Percentiles rank a stretch among this genome's conserved stretches.
Evolutionary conservation across 1,140 invertebrate species (phyloP).

Genomic region (Drosophila kikkawai): DNA sequence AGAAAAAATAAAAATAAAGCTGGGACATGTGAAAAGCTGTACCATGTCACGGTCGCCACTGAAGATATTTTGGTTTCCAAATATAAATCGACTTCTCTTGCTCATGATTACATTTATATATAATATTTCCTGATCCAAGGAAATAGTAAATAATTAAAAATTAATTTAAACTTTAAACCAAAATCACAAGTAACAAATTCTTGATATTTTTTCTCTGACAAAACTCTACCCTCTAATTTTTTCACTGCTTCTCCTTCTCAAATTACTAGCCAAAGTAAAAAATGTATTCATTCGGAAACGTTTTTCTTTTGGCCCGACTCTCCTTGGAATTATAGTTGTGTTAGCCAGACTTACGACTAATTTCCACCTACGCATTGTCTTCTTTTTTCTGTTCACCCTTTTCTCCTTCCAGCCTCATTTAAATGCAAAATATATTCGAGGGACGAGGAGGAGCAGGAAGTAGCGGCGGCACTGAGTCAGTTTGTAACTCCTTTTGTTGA

Average conservation of each 20-base stretch:
- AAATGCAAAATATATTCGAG: slow-evolving; percentile 75
- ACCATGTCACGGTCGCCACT: neutral
- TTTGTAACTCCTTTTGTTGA: slow-evolving; percentile 77
- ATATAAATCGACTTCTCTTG: too few relatives aligned
- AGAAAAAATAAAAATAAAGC: too few relatives aligned
- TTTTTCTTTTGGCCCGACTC: slow-evolving; percentile 20
- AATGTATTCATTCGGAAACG: slow-evolving; percentile 38
- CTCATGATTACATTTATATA: too few relatives aligned
- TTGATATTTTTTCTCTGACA: neutral
- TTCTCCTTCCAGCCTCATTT: slow-evolving; percentile 50
- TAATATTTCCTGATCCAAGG: too few relatives aligned
- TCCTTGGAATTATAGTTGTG: slow-evolving; percentile 61
- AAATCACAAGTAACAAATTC: neutral
- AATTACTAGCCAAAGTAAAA: neutral
- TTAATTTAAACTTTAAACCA: neutral
- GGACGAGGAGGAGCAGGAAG: slow-evolving; percentile 5
- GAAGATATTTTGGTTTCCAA: neutral
- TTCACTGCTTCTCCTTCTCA: neutral
- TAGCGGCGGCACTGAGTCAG: slow-evolving; percentile 14
- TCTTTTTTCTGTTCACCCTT: slow-evolving; percentile 9
- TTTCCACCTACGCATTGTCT: slow-evolving; percentile 70
- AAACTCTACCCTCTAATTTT: neutral
- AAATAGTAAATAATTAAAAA: neutral
- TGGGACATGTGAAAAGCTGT: neutral
- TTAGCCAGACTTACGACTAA: slow-evolving; percentile 60